These are phyloP conservation scores for Pao palembangensis DNA, from an alignment of 2,113 vertebrate genomes.

Conservation along the genomic window DNA sequence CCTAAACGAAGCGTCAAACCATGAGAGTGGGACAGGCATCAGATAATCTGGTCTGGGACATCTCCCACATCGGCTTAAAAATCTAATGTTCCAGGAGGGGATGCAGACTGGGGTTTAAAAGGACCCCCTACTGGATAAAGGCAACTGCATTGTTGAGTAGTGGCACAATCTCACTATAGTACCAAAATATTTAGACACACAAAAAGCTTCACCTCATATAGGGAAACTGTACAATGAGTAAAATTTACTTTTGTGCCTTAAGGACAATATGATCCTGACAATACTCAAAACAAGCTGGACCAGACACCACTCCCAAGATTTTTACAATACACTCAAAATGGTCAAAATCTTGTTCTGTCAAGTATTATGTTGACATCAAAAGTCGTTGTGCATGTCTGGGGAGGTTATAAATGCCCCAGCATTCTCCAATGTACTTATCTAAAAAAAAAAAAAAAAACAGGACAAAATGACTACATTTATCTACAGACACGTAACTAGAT, in stretches of 20 bases:
- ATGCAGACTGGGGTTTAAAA: constrained; percentile 6
- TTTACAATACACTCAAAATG: not conserved
- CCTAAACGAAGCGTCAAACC: constrained; percentile 72
- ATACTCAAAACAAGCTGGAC: constrained; percentile 45
- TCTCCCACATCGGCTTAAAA: constrained; percentile 67
- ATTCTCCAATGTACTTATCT: not conserved
- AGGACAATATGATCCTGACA: constrained; percentile 1
- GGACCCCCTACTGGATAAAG: constrained; percentile 15
- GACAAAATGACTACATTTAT: not conserved
- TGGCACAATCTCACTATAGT: constrained; percentile 13
- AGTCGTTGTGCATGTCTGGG: not conserved
- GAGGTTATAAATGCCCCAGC: no score
- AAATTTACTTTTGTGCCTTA: constrained; percentile 1
- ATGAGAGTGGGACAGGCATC: constrained; percentile 34
- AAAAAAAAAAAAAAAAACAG: not conserved
- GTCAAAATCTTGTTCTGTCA: not conserved
- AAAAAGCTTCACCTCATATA: constrained; percentile 11
- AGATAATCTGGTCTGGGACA: constrained; percentile 69
- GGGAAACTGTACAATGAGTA: not conserved
- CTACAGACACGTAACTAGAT: not conserved
- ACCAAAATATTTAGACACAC: constrained; percentile 15
- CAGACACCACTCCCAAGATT: constrained; percentile 37
- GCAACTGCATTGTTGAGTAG: constrained; percentile 15
- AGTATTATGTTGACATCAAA: not conserved
- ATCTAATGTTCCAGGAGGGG: constrained; percentile 31